Evolutionary conservation across 2,888 invertebrate species (phyloP), one percentile per base, ranked within the genome.

Genomic region (Philereme transversata): DNA sequence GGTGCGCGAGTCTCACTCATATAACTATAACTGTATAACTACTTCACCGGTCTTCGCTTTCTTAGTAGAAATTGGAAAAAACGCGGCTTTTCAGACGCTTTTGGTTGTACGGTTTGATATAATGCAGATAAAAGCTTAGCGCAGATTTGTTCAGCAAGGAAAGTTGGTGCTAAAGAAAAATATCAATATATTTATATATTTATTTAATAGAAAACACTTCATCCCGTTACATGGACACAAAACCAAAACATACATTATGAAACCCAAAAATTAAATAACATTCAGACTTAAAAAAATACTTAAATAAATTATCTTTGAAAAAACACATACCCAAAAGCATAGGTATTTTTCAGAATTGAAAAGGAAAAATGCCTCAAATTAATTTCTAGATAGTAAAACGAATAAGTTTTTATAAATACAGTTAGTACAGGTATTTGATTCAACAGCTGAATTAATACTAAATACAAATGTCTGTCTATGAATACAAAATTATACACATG

Each of bases 221-320:
- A 58, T 48, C 47, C 58, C 48, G 44, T 48, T 36, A 46, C 9
- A 45, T 45, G 48, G 51, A 58, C 9, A 51, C 44, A 58, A 58
- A 62, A 58, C 62, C 58, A 48, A 45, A 55, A 52, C 54, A 45
- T 58, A 55, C 48, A 55, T 54, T 54, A 46, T 43, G 10, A 51
- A 62, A 62, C 55, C 58, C 58, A 59, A 59, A 52, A 22, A 22
- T 22, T 59, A 59, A 62, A 62, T 50, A 57, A 49, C 54, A 58
- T 46, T 62, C 62, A 62, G 62, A 62, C 62, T 62, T 62, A 57
- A 51, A 48, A 47, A 51, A 62, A 51, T 58, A 59, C 54, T 44
- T 51, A 58, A 47, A 38, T 51, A 51, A 41, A 35, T 46, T 46
- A 3, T 41, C 35, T 50, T 56, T 22, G 8, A 22, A 34, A 40